phyloP scores from a whole-genome alignment of 2,797 vertebrate species.

The Dromococcyx pavoninus region DNA sequence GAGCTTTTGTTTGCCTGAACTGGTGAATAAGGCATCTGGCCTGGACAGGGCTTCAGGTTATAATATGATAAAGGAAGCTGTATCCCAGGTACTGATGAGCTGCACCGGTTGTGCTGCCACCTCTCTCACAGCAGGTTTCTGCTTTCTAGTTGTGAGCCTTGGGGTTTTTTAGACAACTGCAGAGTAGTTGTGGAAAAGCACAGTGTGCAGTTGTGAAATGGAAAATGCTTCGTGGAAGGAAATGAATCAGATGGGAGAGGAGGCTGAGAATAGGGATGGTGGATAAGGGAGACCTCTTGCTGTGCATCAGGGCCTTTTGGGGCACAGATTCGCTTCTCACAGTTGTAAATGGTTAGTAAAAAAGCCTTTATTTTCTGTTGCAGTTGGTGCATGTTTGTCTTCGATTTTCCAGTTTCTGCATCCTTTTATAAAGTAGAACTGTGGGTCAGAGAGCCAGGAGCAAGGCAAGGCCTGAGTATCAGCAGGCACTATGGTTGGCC shows the following conservation, averaged over 20 bases:
- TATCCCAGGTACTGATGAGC: background rate
- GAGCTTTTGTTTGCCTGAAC: background rate
- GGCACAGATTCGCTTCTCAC: background rate
- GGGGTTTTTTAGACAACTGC: background rate
- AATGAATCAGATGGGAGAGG: background rate
- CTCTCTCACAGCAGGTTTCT: background rate
- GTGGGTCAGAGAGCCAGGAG: background rate
- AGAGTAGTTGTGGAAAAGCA: background rate
- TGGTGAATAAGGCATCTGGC: background rate
- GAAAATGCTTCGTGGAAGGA: background rate
- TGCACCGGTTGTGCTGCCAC: background rate
- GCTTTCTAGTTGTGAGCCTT: background rate
- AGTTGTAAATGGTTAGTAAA: background rate
- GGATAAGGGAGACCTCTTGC: background rate
- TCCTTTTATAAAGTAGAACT: background rate
- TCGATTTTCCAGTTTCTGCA: background rate
- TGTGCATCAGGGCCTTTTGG: background rate
- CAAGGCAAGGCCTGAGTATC: background rate
- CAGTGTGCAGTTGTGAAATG: background rate
- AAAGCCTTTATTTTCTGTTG: background rate
- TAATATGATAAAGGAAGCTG: background rate
- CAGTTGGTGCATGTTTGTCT: fast-evolving
- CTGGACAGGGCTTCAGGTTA: background rate
- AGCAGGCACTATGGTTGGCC: background rate
- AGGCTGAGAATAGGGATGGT: background rate